Base-by-base conservation (phyloP, 2,113 vertebrate species). In the Ptilorrhoa leucosticta region DNA sequence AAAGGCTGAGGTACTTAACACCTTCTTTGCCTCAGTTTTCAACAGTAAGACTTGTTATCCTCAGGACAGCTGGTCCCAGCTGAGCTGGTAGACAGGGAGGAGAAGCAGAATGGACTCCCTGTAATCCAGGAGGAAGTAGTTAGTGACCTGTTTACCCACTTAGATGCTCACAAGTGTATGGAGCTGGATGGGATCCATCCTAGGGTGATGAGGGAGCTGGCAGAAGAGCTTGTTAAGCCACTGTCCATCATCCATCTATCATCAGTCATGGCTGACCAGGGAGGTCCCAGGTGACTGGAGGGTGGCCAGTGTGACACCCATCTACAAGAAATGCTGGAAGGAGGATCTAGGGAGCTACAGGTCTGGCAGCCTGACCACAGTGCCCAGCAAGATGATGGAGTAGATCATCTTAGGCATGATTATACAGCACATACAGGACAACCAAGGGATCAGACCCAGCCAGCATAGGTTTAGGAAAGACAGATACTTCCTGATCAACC, bases 201-300 rank as follows among this genome's bases (percentile, higher is more conserved):
- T 86, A 44, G 33, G 27, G 6, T 77, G 27, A 37, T 60, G 54
- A 69, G 63, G 53, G 19, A 27, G 31, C 61, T 44, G 53, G 17
- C 31, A 35, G 26, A 68, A 58, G 37, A 58, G 45, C 33, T 69
- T 11, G 3, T 42, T 37, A 37, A 18, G 5, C 45, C 0, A 0
- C 33, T 51, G 27, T 77, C 27, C 39, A 39, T 69, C 26, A 33
- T 51, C 28, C 22, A 33, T 51, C 45, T 76, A 0, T 77, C 26
- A 42, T 86, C 27, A 37, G 18, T 44, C 27, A 2, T 77, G 54
- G 37, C 53, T 76, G 17, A 58, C 13, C 2, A 4, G 30, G 16
- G 37, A 71, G 18, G 17, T 33, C 37, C 9, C 44, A 27, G 27
- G 20, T 3, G 12, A 10, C 14, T 58, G 27, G 45, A 68, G 14